Conservation (phyloP, 2,888 invertebrate genomes). For the Steinernema hermaphroditum region DNA sequence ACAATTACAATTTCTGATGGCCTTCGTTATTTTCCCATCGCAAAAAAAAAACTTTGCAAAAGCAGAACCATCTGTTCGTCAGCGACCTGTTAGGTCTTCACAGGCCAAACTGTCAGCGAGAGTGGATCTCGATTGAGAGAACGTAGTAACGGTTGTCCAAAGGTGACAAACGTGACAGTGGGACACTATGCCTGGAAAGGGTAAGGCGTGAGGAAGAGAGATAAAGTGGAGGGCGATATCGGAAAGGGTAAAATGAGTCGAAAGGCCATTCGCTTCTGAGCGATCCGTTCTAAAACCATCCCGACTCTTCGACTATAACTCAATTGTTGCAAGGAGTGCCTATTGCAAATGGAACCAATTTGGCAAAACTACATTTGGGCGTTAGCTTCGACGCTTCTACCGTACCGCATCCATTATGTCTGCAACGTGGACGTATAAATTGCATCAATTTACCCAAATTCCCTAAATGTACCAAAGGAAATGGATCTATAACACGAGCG, state of each 20-base stretch:
- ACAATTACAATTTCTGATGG: conserved; percentile 22
- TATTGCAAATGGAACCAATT: conserved; percentile 30
- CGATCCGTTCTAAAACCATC: conserved; percentile 28
- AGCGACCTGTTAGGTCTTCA: not conserved
- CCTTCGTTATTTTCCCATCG: conserved; percentile 21
- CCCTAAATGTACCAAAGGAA: not conserved
- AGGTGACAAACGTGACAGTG: no score
- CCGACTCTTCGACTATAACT: conserved; percentile 28
- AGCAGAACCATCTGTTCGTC: conserved; percentile 15
- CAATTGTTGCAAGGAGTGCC: conserved; percentile 30
- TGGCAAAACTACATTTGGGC: conserved; percentile 30
- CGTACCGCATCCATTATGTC: conserved; percentile 21
- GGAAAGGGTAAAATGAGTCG: conserved; percentile 14
- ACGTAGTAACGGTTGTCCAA: no score
- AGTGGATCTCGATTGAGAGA: no score
- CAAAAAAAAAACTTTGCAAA: conserved; percentile 24
- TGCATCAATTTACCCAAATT: conserved; percentile 22
- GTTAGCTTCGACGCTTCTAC: conserved; percentile 29
- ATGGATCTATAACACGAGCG: not conserved
- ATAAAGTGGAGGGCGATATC: conserved; percentile 5
- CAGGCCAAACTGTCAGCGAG: no score
- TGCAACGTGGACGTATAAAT: conserved; percentile 23
- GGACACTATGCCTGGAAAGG: not conserved
- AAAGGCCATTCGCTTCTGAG: not conserved
- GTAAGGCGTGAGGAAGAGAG: conserved; percentile 5